Evolutionary conservation across 2,113 vertebrate genomes (phyloP).

Genomic region (Plectropomus leopardus): DNA sequence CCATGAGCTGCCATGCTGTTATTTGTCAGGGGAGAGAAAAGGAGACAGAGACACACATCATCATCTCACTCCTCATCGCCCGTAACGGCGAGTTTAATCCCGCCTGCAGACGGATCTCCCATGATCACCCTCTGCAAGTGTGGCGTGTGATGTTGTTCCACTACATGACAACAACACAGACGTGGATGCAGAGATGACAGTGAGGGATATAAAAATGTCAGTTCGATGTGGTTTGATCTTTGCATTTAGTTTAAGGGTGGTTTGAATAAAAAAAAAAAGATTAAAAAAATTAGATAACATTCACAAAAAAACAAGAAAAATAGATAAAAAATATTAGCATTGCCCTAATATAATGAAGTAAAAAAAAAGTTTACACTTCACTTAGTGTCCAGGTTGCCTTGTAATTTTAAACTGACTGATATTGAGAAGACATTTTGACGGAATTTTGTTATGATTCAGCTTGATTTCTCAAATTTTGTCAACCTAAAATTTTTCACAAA

Average conservation of each 20-base stretch:
- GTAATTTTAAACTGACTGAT: no score
- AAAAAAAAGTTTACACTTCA: no score
- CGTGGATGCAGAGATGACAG: conserved; percentile 37
- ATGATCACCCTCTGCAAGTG: conserved; percentile 61
- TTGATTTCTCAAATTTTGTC: no score
- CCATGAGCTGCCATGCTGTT: conserved; percentile 73
- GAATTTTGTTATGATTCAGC: no score
- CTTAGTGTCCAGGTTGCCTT: no score
- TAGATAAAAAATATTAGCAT: neutral
- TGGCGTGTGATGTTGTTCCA: conserved; percentile 62
- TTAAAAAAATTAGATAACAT: neutral
- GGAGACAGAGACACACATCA: conserved; percentile 77
- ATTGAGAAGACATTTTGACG: no score
- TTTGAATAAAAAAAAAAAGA: neutral
- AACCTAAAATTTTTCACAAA: no score
- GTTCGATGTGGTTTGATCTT: conserved; percentile 11
- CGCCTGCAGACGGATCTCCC: conserved; percentile 63
- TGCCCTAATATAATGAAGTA: no score
- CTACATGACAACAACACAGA: conserved; percentile 52
- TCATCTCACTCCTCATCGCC: conserved; percentile 68
- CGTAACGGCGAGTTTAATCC: conserved; percentile 76
- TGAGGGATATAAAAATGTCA: conserved; percentile 9
- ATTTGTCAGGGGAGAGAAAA: conserved; percentile 77
- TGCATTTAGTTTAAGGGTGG: neutral
- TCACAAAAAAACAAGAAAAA: neutral